These are phyloP conservation scores for Incurvaria masculella DNA, from an alignment of 2,888 invertebrate species.

Conservation along the genomic window DNA sequence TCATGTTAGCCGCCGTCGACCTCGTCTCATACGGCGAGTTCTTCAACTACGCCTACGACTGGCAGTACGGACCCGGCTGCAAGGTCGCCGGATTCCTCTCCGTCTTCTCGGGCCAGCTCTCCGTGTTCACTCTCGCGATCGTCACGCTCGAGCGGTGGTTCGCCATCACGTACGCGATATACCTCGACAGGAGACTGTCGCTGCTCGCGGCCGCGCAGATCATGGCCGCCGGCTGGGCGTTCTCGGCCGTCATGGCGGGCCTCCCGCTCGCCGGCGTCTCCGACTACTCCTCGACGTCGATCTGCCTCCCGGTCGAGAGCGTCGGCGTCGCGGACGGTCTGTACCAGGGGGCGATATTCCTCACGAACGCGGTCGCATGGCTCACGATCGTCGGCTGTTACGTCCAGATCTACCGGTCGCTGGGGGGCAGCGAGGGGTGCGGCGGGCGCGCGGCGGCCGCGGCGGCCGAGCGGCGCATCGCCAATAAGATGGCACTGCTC, in stretches of 20 bases:
- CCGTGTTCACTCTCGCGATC: conserved; percentile 82
- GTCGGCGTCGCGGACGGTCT: conserved; percentile 64
- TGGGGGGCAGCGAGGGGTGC: conserved; percentile 67
- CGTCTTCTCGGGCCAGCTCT: conserved; percentile 82
- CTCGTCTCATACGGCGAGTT: conserved; percentile 80
- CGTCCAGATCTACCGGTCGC: conserved; percentile 79
- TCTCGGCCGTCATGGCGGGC: conserved; percentile 72
- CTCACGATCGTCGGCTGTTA: conserved; percentile 81
- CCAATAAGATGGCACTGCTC: conserved; percentile 88
- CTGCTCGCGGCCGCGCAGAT: conserved; percentile 69
- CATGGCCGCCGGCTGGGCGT: conserved; percentile 77
- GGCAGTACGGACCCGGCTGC: conserved; percentile 83
- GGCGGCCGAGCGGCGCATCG: conserved; percentile 69
- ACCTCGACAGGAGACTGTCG: conserved; percentile 75
- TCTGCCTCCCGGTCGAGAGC: conserved; percentile 86
- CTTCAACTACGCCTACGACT: conserved; percentile 86
- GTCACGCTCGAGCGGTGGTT: conserved; percentile 85
- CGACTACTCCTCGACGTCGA: conserved; percentile 81
- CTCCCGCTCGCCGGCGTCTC: conserved; percentile 81
- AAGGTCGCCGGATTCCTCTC: conserved; percentile 85
- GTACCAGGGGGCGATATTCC: conserved; percentile 71
- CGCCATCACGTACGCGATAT: conserved; percentile 80
- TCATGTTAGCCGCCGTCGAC: conserved; percentile 82
- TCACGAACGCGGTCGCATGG: conserved; percentile 78
- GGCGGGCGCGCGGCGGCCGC: conserved; percentile 61